Percentiles rank a stretch among this genome's conserved stretches.
These are phyloP conservation scores for Mimas tiliae DNA, from an alignment of 2,888 invertebrate genomes.

Conservation along the genomic window DNA sequence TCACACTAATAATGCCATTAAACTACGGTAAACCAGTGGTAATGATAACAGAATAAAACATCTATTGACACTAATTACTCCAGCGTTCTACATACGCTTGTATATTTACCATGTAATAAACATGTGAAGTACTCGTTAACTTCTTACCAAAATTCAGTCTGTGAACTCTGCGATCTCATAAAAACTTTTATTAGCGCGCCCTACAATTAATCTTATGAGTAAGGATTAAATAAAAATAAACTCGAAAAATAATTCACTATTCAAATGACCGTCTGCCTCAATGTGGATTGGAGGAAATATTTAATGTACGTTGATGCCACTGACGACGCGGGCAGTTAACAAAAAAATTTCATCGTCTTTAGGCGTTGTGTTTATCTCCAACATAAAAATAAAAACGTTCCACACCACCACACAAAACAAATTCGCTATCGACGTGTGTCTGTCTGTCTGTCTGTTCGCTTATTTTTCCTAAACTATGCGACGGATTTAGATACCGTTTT, in stretches of 20 bases:
- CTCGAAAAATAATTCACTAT: neutral
- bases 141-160: slow-evolving; percentile 20
- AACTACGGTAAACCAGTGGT: neutral
- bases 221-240: slow-evolving; percentile 1
- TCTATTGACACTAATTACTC: slow-evolving; percentile 30
- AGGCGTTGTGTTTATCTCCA: too few species aligned
- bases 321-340: too few species aligned
- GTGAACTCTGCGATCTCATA: slow-evolving; percentile 8
- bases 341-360: too few species aligned
- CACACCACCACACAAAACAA: too few species aligned
- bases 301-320: too few species aligned
- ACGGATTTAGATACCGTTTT: too few species aligned
- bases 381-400: too few species aligned
- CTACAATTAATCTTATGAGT: neutral
- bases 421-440: too few species aligned
- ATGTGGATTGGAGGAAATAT: neutral
- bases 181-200: slow-evolving; percentile 1
- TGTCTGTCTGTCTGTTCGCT: too few species aligned
- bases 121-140: slow-evolving; percentile 11
- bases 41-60: slow-evolving; percentile 26
- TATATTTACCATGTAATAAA: slow-evolving; percentile 25
- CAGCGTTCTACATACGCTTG: slow-evolving; percentile 30
- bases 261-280: neutral
- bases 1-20: slow-evolving; percentile 19
- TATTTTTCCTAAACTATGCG: too few species aligned